These are phyloP conservation scores for Ceratosolen solmsi DNA, from an alignment of 1,140 invertebrate species.

Conservation along the genomic window DNA sequence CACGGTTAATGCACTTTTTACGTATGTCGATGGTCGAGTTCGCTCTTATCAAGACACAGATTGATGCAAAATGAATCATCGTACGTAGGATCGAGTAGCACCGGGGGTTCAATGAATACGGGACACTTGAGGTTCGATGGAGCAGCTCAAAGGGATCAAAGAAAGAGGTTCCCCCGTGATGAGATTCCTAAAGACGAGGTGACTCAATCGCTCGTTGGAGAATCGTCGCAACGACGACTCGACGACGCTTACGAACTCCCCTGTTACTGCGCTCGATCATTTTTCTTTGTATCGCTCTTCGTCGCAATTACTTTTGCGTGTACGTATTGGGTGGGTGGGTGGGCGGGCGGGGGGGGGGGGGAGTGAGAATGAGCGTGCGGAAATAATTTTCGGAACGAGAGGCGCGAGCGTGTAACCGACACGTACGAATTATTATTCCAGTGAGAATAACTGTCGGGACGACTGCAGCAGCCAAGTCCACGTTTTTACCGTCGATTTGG, in stretches of 20 bases:
- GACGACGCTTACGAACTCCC: too few relatives aligned
- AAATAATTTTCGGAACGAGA: background rate
- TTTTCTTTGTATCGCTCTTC: background rate
- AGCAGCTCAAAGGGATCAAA: slow-evolving; percentile 36
- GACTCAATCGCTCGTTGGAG: background rate
- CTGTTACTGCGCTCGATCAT: background rate
- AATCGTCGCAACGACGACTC: too few relatives aligned
- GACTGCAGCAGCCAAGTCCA: background rate
- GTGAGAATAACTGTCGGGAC: background rate
- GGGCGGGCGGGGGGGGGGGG: too few relatives aligned
- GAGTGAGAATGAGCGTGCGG: too few relatives aligned
- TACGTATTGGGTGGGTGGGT: too few relatives aligned
- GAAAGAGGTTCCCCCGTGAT: background rate
- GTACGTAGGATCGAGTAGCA: background rate
- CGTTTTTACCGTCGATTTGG: too few relatives aligned
- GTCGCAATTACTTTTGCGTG: too few relatives aligned
- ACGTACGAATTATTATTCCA: background rate
- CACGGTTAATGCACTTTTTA: slow-evolving; percentile 26
- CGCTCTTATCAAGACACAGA: background rate
- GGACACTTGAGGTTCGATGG: slow-evolving; percentile 34
- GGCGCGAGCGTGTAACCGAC: too few relatives aligned
- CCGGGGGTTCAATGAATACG: background rate
- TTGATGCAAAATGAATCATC: background rate
- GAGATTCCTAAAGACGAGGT: slow-evolving; percentile 14
- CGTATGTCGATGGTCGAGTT: background rate